phyloP scores from a whole-genome alignment of 2,888 invertebrate genomes.

The Psylliodes chrysocephalus region DNA sequence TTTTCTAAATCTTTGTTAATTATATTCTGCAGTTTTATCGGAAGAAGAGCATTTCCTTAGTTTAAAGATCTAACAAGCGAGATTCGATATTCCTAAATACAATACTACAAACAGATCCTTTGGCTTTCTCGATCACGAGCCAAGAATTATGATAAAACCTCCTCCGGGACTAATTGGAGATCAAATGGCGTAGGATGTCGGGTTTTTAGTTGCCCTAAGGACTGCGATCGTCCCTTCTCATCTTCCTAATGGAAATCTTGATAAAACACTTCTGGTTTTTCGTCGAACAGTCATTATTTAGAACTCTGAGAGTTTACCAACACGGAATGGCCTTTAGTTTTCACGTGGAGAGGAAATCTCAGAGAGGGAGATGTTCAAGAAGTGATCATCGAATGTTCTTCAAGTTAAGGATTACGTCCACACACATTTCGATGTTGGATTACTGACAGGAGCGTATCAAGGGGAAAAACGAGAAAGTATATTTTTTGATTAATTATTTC shows the following conservation, averaged over 20 bases:
- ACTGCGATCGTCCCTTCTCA: slow-evolving; percentile 39
- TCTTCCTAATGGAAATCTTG: slow-evolving; percentile 47
- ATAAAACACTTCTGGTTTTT: slow-evolving; percentile 42
- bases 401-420: neutral
- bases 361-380: slow-evolving; percentile 13
- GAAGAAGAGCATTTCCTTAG: neutral
- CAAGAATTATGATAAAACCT: slow-evolving; percentile 32
- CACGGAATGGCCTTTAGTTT: slow-evolving; percentile 25
- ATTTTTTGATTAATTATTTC: no score
- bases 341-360: slow-evolving; percentile 10
- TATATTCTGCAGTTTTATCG: neutral
- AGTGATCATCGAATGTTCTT: slow-evolving; percentile 6
- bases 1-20: no score
- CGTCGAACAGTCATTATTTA: slow-evolving; percentile 35
- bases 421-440: neutral
- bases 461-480: no score
- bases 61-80: neutral
- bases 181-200: slow-evolving; percentile 42
- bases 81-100: slow-evolving; percentile 10
- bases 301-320: slow-evolving; percentile 23
- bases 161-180: slow-evolving; percentile 48
- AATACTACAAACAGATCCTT: slow-evolving; percentile 16
- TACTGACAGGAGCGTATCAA: no score
- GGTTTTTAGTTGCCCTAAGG: slow-evolving; percentile 40
- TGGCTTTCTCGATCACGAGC: slow-evolving; percentile 15